A percentile compares a stretch with the other conserved stretches of the same genome.
Conservation (phyloP, 2,113 vertebrate genomes). For the Zosterops japonicus region DNA sequence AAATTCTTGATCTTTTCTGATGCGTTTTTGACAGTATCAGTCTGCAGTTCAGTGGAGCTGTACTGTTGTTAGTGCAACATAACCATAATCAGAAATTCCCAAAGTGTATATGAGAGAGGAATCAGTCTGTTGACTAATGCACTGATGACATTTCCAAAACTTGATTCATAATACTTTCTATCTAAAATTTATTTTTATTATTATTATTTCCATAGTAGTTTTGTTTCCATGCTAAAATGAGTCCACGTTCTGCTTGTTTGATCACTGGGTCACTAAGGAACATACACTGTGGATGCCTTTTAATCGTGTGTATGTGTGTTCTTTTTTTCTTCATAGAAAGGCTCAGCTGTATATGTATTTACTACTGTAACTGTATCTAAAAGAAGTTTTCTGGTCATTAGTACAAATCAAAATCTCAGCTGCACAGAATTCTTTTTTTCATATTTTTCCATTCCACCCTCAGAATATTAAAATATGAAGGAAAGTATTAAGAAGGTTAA, state of each 20-base stretch:
- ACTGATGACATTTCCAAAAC: not conserved
- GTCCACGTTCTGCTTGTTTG: accelerated
- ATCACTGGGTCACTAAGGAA: not conserved
- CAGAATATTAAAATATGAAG: not conserved
- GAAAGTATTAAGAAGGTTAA: not conserved
- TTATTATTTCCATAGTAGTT: not conserved
- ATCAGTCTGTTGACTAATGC: not conserved
- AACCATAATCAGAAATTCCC: not conserved
- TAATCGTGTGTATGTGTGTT: not conserved
- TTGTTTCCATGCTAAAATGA: not conserved
- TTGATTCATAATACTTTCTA: not conserved
- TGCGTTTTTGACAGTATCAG: not conserved
- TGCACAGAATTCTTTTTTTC: not conserved
- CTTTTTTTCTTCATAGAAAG: not conserved
- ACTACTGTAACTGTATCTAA: not conserved
- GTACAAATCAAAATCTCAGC: not conserved
- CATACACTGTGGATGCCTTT: not conserved
- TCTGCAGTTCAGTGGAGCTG: not conserved
- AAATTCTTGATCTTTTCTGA: not conserved
- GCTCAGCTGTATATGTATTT: not conserved
- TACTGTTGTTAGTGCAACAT: accelerated
- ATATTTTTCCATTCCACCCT: not conserved
- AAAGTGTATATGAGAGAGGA: not conserved
- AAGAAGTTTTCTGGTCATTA: not conserved
- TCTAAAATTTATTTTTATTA: not conserved